Conservation (phyloP, 2,797 vertebrate genomes). For the Melanotaenia parkinsoni region DNA sequence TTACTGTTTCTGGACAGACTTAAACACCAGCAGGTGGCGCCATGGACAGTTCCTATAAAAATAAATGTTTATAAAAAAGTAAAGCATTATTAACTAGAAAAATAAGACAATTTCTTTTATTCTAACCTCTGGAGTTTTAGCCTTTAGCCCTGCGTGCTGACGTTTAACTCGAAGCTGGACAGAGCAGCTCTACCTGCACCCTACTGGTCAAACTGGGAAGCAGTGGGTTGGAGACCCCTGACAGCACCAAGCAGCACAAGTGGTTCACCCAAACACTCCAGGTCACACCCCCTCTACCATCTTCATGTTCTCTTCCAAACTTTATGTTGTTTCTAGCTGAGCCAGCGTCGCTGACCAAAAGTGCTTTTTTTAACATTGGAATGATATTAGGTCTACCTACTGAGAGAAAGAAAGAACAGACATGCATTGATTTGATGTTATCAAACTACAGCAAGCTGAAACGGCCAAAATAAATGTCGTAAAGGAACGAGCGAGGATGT, state of each 20-base stretch:
- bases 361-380: slow-evolving; percentile 92
- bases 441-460: slow-evolving; percentile 86
- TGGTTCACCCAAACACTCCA: slow-evolving; percentile 61
- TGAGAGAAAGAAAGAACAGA: slow-evolving; percentile 23
- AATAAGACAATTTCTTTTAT: slow-evolving; percentile 39
- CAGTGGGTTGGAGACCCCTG: too few relatives aligned
- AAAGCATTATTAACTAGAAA: slow-evolving; percentile 44
- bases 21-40: slow-evolving; percentile 30
- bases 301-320: slow-evolving; percentile 74
- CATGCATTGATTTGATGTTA: slow-evolving; percentile 62
- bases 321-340: slow-evolving; percentile 64
- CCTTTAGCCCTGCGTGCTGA: slow-evolving; percentile 35
- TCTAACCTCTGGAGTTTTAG: slow-evolving; percentile 17
- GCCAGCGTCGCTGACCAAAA: slow-evolving; percentile 90
- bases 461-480: slow-evolving; percentile 71
- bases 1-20: slow-evolving; percentile 13
- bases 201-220: slow-evolving; percentile 11
- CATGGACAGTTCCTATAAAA: slow-evolving; percentile 26
- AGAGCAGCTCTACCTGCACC: slow-evolving; percentile 32
- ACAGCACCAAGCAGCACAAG: slow-evolving; percentile 36
- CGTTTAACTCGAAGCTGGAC: slow-evolving; percentile 8
- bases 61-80: slow-evolving; percentile 48
- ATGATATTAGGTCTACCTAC: slow-evolving; percentile 84
- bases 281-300: slow-evolving; percentile 80
- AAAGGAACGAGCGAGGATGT: too few relatives aligned